These are phyloP conservation scores for Andricus quercusramuli DNA, from an alignment of 2,888 invertebrate genomes.

Conservation along the genomic window DNA sequence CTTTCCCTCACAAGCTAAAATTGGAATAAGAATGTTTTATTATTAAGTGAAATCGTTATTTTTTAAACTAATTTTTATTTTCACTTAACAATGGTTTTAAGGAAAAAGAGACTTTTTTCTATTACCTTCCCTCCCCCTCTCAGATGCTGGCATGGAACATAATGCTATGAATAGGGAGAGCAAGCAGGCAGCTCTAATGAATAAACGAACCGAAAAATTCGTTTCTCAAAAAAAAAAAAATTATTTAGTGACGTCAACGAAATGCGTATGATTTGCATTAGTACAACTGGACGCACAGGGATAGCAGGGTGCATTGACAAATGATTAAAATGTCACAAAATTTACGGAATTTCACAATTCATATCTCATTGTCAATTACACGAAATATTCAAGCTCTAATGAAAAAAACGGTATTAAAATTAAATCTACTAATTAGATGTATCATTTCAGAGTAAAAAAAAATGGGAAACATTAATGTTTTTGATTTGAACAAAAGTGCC, in stretches of 20 bases:
- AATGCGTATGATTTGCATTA: slow-evolving; percentile 52
- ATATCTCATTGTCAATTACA: background rate
- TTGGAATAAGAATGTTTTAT: background rate
- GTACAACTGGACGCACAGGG: slow-evolving; percentile 76
- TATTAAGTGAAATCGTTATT: background rate
- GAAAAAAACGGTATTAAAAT: background rate
- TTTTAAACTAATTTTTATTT: background rate
- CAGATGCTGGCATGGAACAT: slow-evolving; percentile 83
- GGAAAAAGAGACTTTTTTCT: slow-evolving; percentile 54
- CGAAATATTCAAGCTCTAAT: background rate
- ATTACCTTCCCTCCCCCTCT: slow-evolving; percentile 83
- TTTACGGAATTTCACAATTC: background rate
- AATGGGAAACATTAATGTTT: background rate
- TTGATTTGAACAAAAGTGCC: background rate
- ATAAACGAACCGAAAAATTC: slow-evolving; percentile 46
- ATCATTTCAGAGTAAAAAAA: background rate
- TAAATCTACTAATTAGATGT: background rate
- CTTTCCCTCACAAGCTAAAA: slow-evolving; percentile 14
- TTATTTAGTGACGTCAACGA: slow-evolving; percentile 16
- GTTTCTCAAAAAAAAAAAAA: slow-evolving; percentile 51
- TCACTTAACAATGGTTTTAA: slow-evolving; percentile 34
- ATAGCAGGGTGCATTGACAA: slow-evolving; percentile 63
- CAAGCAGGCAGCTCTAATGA: slow-evolving; percentile 61
- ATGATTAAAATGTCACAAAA: slow-evolving; percentile 7
- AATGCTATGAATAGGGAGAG: slow-evolving; percentile 73